Conservation (phyloP, 2,888 invertebrate species). For the Hypomecis atomaria region DNA sequence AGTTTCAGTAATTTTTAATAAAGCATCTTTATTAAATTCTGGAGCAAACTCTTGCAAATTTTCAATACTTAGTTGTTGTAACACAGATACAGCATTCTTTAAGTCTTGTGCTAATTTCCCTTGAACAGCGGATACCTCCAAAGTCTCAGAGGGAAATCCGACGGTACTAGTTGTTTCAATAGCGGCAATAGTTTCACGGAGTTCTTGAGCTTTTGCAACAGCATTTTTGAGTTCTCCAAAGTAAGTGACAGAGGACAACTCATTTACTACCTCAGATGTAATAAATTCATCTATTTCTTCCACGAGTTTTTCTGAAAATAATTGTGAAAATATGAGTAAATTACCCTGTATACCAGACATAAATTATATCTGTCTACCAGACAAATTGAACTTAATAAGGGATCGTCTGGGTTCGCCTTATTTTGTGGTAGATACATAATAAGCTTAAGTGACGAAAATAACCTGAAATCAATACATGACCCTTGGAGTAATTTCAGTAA, state of each 20-base stretch:
- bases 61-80: conserved; percentile 45
- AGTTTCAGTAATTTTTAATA: conserved; percentile 40
- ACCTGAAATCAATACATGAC: background rate
- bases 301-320: conserved; percentile 52
- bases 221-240: conserved; percentile 50
- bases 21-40: conserved; percentile 28
- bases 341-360: background rate
- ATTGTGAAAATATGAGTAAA: background rate
- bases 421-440: background rate
- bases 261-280: conserved; percentile 47
- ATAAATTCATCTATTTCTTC: conserved; percentile 58
- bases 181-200: conserved; percentile 49
- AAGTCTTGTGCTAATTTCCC: conserved; percentile 46
- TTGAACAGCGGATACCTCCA: conserved; percentile 40
- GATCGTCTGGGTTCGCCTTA: background rate
- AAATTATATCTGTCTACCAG: background rate
- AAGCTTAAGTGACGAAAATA: background rate
- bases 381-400: background rate
- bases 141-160: conserved; percentile 30
- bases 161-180: conserved; percentile 23
- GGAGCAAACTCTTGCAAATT: conserved; percentile 39
- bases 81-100: conserved; percentile 42
- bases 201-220: conserved; percentile 52
- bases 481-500: background rate
- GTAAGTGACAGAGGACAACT: conserved; percentile 46